These are phyloP conservation scores for Morpho helenor DNA, from an alignment of 2,888 invertebrate species.

Conservation along the genomic window DNA sequence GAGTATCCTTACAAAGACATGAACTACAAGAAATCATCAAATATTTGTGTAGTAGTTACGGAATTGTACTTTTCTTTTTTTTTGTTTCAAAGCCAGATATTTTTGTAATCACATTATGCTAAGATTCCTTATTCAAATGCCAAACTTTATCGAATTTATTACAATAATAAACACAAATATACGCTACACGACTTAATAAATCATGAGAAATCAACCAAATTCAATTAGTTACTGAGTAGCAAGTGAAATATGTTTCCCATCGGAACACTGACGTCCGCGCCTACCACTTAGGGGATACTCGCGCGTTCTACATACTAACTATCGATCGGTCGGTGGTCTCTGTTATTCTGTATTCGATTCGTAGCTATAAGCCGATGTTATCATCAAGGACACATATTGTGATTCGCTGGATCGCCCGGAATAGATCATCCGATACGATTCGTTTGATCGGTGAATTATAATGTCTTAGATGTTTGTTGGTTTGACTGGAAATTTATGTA, in stretches of 20 bases:
- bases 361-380: constrained; percentile 46
- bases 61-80: too few relatives aligned
- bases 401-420: constrained; percentile 63
- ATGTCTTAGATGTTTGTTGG: constrained; percentile 46
- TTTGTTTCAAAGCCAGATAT: too few relatives aligned
- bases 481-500: constrained; percentile 28
- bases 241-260: constrained; percentile 21
- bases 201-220: too few relatives aligned
- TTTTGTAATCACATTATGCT: too few relatives aligned
- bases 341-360: constrained; percentile 62
- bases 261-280: constrained; percentile 22
- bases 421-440: constrained; percentile 64
- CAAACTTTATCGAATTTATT: too few relatives aligned
- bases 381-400: constrained; percentile 70
- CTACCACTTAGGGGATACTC: constrained; percentile 20
- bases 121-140: too few relatives aligned
- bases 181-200: too few relatives aligned
- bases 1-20: too few relatives aligned
- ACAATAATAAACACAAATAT: too few relatives aligned
- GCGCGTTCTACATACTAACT: constrained; percentile 32
- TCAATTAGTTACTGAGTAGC: neutral
- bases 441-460: constrained; percentile 55
- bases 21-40: too few relatives aligned
- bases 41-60: too few relatives aligned
- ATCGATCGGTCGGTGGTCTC: constrained; percentile 63